A percentile compares a stretch with the other conserved stretches of the same genome.
phyloP scores from a whole-genome alignment of 2,888 invertebrate species.

The Acleris cristana region DNA sequence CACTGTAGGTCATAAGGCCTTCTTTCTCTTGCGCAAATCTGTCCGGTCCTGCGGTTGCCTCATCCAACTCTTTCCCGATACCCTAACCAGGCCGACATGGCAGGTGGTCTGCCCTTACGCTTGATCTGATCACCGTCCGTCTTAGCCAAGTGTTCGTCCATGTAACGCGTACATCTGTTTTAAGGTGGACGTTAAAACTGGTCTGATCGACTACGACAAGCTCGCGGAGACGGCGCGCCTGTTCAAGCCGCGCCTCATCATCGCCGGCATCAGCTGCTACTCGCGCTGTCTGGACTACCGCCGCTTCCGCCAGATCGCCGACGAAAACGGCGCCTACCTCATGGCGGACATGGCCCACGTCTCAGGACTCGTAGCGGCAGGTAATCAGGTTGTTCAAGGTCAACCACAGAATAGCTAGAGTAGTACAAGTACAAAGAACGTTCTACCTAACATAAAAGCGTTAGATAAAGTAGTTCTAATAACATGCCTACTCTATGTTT shows the following conservation, averaged over 20 bases:
- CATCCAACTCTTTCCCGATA: too few relatives aligned
- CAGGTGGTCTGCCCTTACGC: too few relatives aligned
- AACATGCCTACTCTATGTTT: too few relatives aligned
- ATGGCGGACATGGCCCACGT: constrained; percentile 99
- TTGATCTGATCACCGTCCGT: neutral
- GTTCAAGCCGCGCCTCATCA: constrained; percentile 96
- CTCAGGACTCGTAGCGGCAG: constrained; percentile 95
- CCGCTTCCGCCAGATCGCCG: constrained; percentile 92
- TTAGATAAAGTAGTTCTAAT: too few relatives aligned
- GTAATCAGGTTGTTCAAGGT: constrained; percentile 56
- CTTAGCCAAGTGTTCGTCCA: neutral
- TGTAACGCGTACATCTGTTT: neutral
- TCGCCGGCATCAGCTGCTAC: constrained; percentile 97
- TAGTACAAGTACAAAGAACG: too few relatives aligned
- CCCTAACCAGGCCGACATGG: too few relatives aligned
- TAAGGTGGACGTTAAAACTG: constrained; percentile 88
- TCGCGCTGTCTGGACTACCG: constrained; percentile 96
- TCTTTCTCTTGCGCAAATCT: too few relatives aligned
- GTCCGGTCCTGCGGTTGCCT: too few relatives aligned
- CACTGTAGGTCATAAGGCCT: too few relatives aligned
- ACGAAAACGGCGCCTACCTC: constrained; percentile 92
- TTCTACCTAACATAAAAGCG: too few relatives aligned
- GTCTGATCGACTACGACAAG: constrained; percentile 96
- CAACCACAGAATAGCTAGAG: neutral
- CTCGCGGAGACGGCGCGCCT: constrained; percentile 91